Percentiles rank a stretch among this genome's conserved stretches.
Conservation (phyloP, 2,888 invertebrate species). For the Lasius fuliginosus region DNA sequence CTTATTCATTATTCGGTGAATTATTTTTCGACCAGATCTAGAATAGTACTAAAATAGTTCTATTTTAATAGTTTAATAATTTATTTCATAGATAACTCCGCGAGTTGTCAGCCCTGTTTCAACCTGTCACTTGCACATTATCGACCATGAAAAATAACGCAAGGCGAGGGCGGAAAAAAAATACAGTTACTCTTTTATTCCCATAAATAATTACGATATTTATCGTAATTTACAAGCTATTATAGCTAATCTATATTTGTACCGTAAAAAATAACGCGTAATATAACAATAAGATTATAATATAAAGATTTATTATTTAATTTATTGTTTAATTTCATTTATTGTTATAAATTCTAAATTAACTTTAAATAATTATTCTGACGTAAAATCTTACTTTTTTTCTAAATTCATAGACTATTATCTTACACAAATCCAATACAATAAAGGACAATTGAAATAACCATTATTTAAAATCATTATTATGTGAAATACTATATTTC, state of each 20-base stretch:
- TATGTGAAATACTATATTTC: neutral
- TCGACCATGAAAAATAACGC: neutral
- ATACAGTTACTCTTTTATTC: neutral
- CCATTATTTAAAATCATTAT: too few relatives aligned
- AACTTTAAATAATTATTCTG: too few relatives aligned
- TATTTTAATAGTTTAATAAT: too few relatives aligned
- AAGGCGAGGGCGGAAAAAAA: too few relatives aligned
- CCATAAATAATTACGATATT: neutral
- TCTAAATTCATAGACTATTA: neutral
- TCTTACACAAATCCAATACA: neutral
- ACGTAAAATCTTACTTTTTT: neutral
- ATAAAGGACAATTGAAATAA: neutral
- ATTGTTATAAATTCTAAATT: neutral
- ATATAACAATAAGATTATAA: neutral
- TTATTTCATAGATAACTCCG: neutral
- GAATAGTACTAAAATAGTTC: neutral
- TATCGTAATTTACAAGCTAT: neutral
- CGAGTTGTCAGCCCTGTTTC: neutral
- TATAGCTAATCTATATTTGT: neutral
- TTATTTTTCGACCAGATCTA: neutral
- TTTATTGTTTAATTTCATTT: neutral
- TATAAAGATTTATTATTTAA: neutral
- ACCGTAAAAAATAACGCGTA: neutral
- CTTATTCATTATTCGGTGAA: neutral
- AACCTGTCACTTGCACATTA: neutral